Base-by-base conservation (phyloP, 2,888 invertebrate species). In the Cryptops parisi region DNA sequence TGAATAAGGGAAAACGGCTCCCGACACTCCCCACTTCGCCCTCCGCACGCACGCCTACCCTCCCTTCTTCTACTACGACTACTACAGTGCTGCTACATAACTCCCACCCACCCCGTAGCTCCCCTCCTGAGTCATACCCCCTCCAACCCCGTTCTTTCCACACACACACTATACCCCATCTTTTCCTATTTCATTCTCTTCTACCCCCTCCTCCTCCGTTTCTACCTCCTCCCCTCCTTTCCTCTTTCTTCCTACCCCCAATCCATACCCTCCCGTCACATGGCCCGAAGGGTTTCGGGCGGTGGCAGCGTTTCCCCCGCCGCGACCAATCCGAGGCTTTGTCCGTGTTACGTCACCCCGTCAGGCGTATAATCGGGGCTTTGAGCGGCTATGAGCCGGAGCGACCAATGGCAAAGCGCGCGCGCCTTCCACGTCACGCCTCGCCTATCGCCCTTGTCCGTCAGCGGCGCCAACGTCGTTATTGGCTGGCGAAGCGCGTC, bases 291-390 rank as follows among this genome's bases (percentile, higher is more conserved):
- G 44, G 26, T n/a, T 25, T 21, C 22, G 22, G 38, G 19, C 19
- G 33, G 22, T 21, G 23, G 6, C 5, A 21, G 22, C 12, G 17
- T 9, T 17, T 6, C 9, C 21, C 21, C 17, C 46, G 39, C 46
- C 46, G 17, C 46, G 46, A 46, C 46, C 46, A 46, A 46, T 46
- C 46, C 46, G 22, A 23, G 46, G 46, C 46, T 46, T 46, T 46
- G 46, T 46, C 46, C 23, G 46, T 46, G 46, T 46, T 46, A 46
- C 46, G 46, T 46, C 46, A 46, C 46, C 24, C 46, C 17, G 22
- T 46, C 46, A 46, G 9, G 46, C 46, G 46, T 46, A 46, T 46
- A 46, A 46, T 46, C 46, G 46, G 21, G 46, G 46, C 24, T 46
- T 25, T 22, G 22, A 22, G 22, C 22, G 24, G 24, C 6, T 19